phyloP scores from a whole-genome alignment of 2,888 invertebrate genomes.

The Brachyptera putata region DNA sequence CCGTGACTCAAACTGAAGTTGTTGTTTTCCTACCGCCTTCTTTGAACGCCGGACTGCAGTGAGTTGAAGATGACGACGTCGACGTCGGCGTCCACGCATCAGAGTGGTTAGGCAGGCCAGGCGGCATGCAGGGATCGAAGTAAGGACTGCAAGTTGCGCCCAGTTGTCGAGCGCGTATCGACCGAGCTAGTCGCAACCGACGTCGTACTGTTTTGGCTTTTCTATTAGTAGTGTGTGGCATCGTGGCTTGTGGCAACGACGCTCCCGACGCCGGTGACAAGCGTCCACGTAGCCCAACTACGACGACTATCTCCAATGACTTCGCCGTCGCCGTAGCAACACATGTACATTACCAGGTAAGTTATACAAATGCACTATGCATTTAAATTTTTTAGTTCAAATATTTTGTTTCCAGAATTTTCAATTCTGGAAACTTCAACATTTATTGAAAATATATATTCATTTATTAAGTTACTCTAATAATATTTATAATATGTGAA shows the following conservation, averaged over 20 bases:
- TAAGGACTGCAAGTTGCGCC: slow-evolving; percentile 6
- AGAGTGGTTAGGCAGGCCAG: too few relatives aligned
- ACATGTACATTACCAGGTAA: slow-evolving; percentile 34
- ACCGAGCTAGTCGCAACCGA: background rate
- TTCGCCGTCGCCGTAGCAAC: slow-evolving; percentile 27
- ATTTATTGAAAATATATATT: too few relatives aligned
- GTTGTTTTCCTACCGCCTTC: too few relatives aligned
- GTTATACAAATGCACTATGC: too few relatives aligned
- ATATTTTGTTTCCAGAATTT: too few relatives aligned
- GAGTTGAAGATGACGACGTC: background rate
- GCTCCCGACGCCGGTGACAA: slow-evolving; percentile 5
- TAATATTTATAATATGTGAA: too few relatives aligned
- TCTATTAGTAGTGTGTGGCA: background rate
- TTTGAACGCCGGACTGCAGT: too few relatives aligned
- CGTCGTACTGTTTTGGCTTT: background rate
- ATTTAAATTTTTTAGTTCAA: too few relatives aligned
- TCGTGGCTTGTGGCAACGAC: background rate
- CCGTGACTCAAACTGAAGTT: background rate
- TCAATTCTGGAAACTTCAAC: too few relatives aligned
- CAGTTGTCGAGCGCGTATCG: slow-evolving; percentile 5
- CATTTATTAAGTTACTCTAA: too few relatives aligned
- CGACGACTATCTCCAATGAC: slow-evolving; percentile 19
- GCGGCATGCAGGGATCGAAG: slow-evolving; percentile 18
- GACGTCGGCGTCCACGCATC: background rate
- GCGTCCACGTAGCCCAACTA: background rate